Base-by-base conservation (phyloP, 2,797 vertebrate species). In the Peromyscus attwateri region DNA sequence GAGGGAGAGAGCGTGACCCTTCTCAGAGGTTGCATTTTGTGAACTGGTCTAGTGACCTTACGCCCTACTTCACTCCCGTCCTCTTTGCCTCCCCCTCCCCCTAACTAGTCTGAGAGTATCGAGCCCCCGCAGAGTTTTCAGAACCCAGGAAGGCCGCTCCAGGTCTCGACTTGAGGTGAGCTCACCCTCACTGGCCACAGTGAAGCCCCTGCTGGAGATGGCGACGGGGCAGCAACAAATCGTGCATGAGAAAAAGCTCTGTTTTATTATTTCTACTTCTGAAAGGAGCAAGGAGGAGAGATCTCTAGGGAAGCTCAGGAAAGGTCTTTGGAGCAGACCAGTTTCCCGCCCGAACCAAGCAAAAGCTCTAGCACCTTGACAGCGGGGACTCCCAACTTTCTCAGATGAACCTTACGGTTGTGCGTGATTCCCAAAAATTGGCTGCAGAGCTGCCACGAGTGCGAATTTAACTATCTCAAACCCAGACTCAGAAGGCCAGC, bases 201-300 rank as follows among this genome's bases (percentile, higher is more conserved):
- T 14, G 0, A 62, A 17, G 43, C 21, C 19, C 88, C 60, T n/a
- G 92, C 40, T 0, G 3, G 66, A 60, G n/a, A 1, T 8, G 49
- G 55, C 34, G 17, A 10, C 2, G 37, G 40, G 55, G n/a, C 34
- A 17, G 60, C 76, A 29, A 31, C 10, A 4, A 87, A 25, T 55
- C 31, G 6, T 21, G 11, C 73, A 9, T 21, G 21, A 68, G 40
- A 90, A 90, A 40, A 16, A 2, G 31, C 31, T 85, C n/a, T 95
- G 46, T 43, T 94, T 95, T 90, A 95, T 87, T 89, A 73, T 29
- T 88, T 95, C 23, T 80, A 31, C 19, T 21, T 83, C 66, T 43
- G 9, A 55, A 75, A 34, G 62, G 25, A 2, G 7, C 12, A 57
- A 37, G 52, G 19, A 37, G 8, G 64, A 55, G 64, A 40, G 23